A percentile compares a stretch with the other conserved stretches of the same genome.
phyloP scores from a whole-genome alignment of 2,888 invertebrate species.

The Atethmia centrago region DNA sequence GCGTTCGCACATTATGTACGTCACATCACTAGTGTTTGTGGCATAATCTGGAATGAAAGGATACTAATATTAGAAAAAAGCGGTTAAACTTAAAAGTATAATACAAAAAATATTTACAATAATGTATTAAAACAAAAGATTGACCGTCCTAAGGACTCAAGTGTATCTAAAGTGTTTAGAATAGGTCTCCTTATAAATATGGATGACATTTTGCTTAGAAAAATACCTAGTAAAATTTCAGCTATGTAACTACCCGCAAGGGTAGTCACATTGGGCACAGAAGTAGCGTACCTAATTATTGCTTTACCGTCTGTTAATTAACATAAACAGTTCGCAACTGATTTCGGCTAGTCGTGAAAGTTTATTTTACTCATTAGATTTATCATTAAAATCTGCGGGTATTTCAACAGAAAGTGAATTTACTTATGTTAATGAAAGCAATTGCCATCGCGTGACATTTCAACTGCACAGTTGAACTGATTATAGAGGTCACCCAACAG shows the following conservation, averaged over 20 bases:
- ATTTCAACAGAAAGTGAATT: slow-evolving; percentile 47
- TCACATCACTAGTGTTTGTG: slow-evolving; percentile 82
- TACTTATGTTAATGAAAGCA: slow-evolving; percentile 59
- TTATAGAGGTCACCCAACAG: slow-evolving; percentile 61
- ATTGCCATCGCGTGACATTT: slow-evolving; percentile 62
- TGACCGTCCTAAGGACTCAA: not conserved
- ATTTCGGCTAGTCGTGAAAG: slow-evolving; percentile 58
- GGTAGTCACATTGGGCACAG: not conserved
- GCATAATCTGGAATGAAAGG: slow-evolving; percentile 77
- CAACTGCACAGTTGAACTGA: slow-evolving; percentile 59
- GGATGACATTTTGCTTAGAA: not conserved
- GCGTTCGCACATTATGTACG: slow-evolving; percentile 75
- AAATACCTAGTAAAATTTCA: not conserved
- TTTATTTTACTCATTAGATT: slow-evolving; percentile 53
- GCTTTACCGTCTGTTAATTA: slow-evolving; percentile 13
- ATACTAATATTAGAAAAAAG: slow-evolving; percentile 21
- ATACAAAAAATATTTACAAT: too few relatives aligned
- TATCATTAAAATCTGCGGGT: slow-evolving; percentile 54
- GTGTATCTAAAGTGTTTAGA: not conserved
- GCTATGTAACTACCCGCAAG: not conserved
- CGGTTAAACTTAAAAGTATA: not conserved
- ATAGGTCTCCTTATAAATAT: too few relatives aligned
- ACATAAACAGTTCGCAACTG: slow-evolving; percentile 7
- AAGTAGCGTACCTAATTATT: slow-evolving; percentile 26
- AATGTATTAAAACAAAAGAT: too few relatives aligned